Base-by-base conservation (phyloP, 2,888 invertebrate species). In the Ecliptopera silaceata region DNA sequence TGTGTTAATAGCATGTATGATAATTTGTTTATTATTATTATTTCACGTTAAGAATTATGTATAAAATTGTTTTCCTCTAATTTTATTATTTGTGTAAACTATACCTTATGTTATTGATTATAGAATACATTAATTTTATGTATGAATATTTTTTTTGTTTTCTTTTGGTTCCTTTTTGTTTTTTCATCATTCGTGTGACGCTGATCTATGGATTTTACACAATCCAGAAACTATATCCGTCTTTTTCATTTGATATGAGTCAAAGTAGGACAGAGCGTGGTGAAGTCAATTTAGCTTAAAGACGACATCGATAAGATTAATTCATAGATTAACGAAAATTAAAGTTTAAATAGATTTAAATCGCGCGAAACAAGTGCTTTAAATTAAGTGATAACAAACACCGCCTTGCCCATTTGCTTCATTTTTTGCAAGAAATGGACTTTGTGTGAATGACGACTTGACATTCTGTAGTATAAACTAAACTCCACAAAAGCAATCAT, bases 101-200 rank as follows among this genome's bases (percentile, higher is more conserved):
- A 88, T 88, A 87, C 86, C 79, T 81, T 90, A 90, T 90, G 90
- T 90, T 90, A 90, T 90, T 87, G 88, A 89, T 85, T 80, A 90
- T 90, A 91, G 88, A 91, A 89, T 91, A 90, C 90, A 91, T 79
- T 90, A 86, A 88, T 89, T 90, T 89, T 90, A 91, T 90, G 90
- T 91, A 91, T 87, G 85, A 76, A 82, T 82, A 65, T 73, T 53
- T 79, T 77, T 84, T 88, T 88, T 82, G 78, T 84, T 86, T 86
- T 68, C 77, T 81, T 80, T 44, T 78, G 74, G 26, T 49, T 73
- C 72, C 70, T 73, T 71, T 74, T 77, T 75, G 66, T 65, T 72
- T 72, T 2, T 34, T 3, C 4, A 20, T 15, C 69, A 75, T 72
- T 69, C 75, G 32, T 48, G 2, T 29, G 38, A 17, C 29, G 47